These are phyloP conservation scores for Zapus hudsonius DNA, from an alignment of 2,113 vertebrate species.

Conservation along the genomic window DNA sequence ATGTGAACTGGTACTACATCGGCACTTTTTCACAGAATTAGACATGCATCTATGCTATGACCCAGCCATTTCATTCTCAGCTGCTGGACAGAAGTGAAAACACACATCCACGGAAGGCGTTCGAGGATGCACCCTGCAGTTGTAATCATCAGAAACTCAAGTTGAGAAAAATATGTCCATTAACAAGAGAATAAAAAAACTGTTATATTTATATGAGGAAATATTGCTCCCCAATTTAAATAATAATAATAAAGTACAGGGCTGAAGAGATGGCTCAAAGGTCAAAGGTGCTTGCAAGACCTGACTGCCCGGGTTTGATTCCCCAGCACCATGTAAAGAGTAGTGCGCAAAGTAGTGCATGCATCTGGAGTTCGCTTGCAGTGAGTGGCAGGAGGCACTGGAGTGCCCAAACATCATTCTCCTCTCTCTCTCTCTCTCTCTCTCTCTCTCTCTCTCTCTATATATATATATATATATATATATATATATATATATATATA, in stretches of 20 bases:
- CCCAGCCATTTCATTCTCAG: not conserved
- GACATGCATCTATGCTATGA: not conserved
- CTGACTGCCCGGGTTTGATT: no score
- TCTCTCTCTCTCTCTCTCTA: no score
- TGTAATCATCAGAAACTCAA: not conserved
- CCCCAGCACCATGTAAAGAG: no score
- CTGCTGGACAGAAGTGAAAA: not conserved
- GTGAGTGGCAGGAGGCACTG: no score
- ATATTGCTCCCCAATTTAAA: not conserved
- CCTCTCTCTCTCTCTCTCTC: no score
- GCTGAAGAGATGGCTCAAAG: no score
- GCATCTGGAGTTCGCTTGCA: no score
- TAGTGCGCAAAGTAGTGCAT: no score
- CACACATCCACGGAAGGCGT: not conserved
- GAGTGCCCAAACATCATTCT: no score
- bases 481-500: no score
- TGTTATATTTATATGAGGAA: not conserved
- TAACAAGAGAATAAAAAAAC: not conserved
- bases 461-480: no score
- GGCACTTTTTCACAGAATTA: not conserved
- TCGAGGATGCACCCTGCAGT: not conserved
- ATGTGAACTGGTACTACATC: not conserved
- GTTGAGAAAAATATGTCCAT: not conserved
- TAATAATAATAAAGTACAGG: not conserved
- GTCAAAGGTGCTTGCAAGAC: no score